Base-by-base conservation (phyloP, 2,888 invertebrate species). In the Gibbula magus region DNA sequence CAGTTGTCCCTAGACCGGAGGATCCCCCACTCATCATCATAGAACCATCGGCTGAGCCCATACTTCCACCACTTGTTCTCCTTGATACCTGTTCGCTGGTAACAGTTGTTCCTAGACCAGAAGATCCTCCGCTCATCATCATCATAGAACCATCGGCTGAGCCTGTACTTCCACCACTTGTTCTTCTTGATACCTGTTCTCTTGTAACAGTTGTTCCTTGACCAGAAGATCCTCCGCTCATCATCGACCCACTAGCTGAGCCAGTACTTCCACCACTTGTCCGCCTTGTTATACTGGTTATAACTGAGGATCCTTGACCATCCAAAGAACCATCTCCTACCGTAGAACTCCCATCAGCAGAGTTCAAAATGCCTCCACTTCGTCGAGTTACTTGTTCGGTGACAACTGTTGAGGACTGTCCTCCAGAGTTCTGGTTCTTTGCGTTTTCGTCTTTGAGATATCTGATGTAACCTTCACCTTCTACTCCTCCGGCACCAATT, bases 391-490 rank as follows among this genome's bases (percentile, higher is more conserved):
- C 45, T 45, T 45, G 45, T 45, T 45, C 45, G 10, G 45, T 45
- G 45, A 45, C 45, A 45, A 45, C 45, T 45, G 45, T 45, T 10
- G 45, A 45, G 10, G 45, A 45, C 45, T 45, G 45, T 45, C 13
- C 45, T 10, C 20, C 32, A 7, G 25, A 32, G 66, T 29, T 32
- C 32, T 66, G 29, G 29, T 51, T 45, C 74, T 74, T 73, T 3
- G 45, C 18, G 3, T 35, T 77, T 39, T 35, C 20, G 35, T 76
- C 76, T 10, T 53, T 25, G 18, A 76, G 76, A 77, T 77, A 77
- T 61, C 77, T 77, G 45, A 77, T 77, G 66, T 77, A 77, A 2
- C 77, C 77, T n/a, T 32, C 61, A 67, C 45, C 77, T 39, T 77
- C 51, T 25, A 35, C 76, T 32, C 53, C 54, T 45, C 66, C 52